Base-by-base conservation (phyloP, 2,888 invertebrate genomes). In the Ectemnius cavifrons region DNA sequence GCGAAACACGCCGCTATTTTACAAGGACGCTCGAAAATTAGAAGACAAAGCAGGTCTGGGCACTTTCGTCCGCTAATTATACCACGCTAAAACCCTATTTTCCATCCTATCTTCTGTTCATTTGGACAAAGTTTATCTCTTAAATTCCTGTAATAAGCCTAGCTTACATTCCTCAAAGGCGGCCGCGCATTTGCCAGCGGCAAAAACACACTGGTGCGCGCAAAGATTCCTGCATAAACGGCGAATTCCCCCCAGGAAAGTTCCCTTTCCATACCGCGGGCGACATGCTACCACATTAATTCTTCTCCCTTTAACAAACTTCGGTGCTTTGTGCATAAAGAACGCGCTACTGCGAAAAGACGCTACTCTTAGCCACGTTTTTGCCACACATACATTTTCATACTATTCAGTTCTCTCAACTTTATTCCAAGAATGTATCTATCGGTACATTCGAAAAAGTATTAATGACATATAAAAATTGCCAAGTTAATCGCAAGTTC, bases 51-150 rank as follows among this genome's bases (percentile, higher is more conserved):
- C 56, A 37, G 65, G 23, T 20, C 28, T 57, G 52, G 52, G 16
- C 47, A 52, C 61, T 18, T 49, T 70, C 63, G 66, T 58, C 62
- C 60, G 72, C 75, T 80, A 82, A 85, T 84, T 83, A 74, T 65
- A 65, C 67, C 23, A 61, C 23, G 47, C 68, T 59, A 37, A 8
- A 6, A 1, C 37, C 61, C 64, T 73, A 67, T 75, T 77, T 74
- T 71, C 70, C 67, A 66, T 59, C 70, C 63, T 28, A 27, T 66
- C 8, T 65, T 57, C 28, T 58, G 2, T 28, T 52, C 52, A 6
- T 13, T 62, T 16, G 4, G 13, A 1, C 8, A 20, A 18, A 58
- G 8, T n/a, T 52, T 11, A 11, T 6, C 5, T 37, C 37, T 45
- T 49, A 63, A 20, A 47, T 61, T 68, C 23, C 58, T 28, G 1